Base-by-base conservation (phyloP, 2,113 vertebrate species). In the Oenanthe oenanthe region DNA sequence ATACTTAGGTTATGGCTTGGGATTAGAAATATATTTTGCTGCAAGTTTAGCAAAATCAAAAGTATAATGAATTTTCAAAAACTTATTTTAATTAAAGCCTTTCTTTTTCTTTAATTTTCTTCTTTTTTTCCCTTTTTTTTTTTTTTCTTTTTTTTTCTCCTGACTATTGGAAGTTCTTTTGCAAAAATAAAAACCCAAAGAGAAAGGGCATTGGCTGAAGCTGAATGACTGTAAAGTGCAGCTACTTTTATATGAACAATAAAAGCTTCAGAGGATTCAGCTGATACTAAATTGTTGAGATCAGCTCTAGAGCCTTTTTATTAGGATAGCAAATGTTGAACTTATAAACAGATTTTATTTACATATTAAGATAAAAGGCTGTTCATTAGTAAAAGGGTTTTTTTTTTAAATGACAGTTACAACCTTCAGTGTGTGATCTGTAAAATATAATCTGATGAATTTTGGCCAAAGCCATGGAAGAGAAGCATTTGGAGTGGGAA, bases 341-440 rank as follows among this genome's bases (percentile, higher is more conserved):
- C 45, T 83, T 95, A 85, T 58, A 93, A 94, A 93, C 67, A 42
- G 74, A 54, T 79, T 91, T 85, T 78, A 36, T 94, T 90, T 94
- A 54, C 47, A 77, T 73, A 62, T 61, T 82, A 82, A 92, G 95
- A 95, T 92, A 89, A 95, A 93, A 94, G 84, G 4, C 85, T 72
- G 29, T 88, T 93, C 93, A 82, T 85, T 83, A 63, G 75, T 57
- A 76, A 54, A 85, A 79, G 50, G 4, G 15, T 10, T 40, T 74
- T 80, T 66, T 54, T 53, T 77, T 80, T 47, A 43, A 75, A 71
- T 84, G 73, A 63, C 77, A 78, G 36, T 93, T 92, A 75, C 5
- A 3, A 51, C 40, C 36, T 87, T 77, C 75, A 40, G 56, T 85
- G 48, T 89, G 87, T 82, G 81, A 96, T 88, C 89, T 87, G 36